Evolutionary conservation across 2,888 invertebrate genomes (phyloP).

Genomic region (Hemicrepidius hirtus): DNA sequence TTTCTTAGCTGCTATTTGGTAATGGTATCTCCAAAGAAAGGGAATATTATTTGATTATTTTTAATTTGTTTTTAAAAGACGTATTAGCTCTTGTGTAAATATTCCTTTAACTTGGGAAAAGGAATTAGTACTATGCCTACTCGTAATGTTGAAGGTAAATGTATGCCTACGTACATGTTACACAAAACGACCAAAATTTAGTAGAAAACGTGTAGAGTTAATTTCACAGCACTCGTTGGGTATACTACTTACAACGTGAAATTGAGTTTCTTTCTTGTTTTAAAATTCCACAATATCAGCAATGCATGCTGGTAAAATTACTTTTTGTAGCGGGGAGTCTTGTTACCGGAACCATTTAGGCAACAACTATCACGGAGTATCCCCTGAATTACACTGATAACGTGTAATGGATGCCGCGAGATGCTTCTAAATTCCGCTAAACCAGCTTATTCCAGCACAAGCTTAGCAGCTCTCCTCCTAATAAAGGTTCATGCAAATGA

Average conservation of each 20-base stretch:
- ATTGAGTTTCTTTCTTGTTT: slow-evolving; percentile 49
- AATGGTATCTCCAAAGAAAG: no score
- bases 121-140: not conserved
- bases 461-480: slow-evolving; percentile 61
- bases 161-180: not conserved
- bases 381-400: slow-evolving; percentile 69
- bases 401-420: slow-evolving; percentile 68
- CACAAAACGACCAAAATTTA: not conserved
- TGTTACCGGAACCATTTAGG: slow-evolving; percentile 67
- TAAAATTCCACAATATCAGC: slow-evolving; percentile 51
- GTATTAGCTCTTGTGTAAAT: no score
- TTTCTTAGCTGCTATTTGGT: no score
- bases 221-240: slow-evolving; percentile 27
- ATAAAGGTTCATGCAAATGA: slow-evolving; percentile 70
- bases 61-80: no score
- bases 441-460: slow-evolving; percentile 64
- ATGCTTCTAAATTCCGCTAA: slow-evolving; percentile 68
- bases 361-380: slow-evolving; percentile 67
- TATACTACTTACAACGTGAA: slow-evolving; percentile 35
- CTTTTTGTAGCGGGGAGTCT: slow-evolving; percentile 65
- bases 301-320: slow-evolving; percentile 60
- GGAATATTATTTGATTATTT: no score
- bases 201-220: slow-evolving; percentile 21
- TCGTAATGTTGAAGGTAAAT: slow-evolving; percentile 19
- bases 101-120: no score